Evolutionary conservation across 2,888 invertebrate genomes (phyloP).

Genomic region (Tinea trinotella): DNA sequence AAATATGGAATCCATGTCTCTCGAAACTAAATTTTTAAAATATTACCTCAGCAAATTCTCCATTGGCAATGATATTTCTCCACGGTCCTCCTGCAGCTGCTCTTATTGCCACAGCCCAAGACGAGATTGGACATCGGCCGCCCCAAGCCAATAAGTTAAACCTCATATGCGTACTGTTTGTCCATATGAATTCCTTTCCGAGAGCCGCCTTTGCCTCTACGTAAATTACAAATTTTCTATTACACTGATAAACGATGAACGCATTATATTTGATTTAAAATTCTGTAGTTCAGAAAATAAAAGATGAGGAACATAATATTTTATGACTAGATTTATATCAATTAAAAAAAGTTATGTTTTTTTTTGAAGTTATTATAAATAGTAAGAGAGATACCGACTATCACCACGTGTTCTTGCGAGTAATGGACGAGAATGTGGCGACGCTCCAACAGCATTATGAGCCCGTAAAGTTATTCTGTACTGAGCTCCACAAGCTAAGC

Average conservation of each 20-base stretch:
- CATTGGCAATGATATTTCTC: constrained; percentile 38
- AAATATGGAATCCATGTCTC: not conserved
- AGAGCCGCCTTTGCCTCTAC: constrained; percentile 73
- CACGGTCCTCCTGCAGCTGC: constrained; percentile 41
- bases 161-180: constrained; percentile 79
- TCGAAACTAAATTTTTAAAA: not conserved
- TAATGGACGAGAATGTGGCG: constrained; percentile 72
- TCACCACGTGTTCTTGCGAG: constrained; percentile 77
- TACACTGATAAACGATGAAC: constrained; percentile 9
- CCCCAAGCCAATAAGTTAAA: constrained; percentile 81
- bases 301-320: too few species aligned
- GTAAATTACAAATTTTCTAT: constrained; percentile 26
- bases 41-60: constrained; percentile 39
- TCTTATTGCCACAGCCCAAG: constrained; percentile 74
- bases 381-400: constrained; percentile 37
- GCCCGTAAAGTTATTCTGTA: constrained; percentile 79
- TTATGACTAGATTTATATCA: too few species aligned
- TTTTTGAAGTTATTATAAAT: too few species aligned
- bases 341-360: too few species aligned
- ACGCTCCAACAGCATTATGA: constrained; percentile 77
- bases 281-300: not conserved
- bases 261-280: not conserved
- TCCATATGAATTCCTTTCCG: constrained; percentile 76
- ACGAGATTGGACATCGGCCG: constrained; percentile 78
- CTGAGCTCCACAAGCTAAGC: constrained; percentile 79